Evolutionary conservation across 2,888 invertebrate genomes (phyloP).

Genomic region (Aplocera efformata): DNA sequence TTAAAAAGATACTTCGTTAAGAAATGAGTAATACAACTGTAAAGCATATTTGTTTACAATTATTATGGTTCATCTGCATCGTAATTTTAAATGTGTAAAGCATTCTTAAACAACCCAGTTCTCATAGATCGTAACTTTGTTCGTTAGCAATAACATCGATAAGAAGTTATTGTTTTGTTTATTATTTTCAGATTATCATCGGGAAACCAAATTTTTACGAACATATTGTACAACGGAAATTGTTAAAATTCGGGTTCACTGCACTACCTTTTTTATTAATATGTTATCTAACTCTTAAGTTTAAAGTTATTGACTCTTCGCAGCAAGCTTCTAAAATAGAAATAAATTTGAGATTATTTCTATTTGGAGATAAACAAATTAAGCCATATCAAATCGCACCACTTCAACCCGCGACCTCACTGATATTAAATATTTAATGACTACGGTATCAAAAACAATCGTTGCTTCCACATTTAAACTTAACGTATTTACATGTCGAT

Average conservation of each 20-base stretch:
- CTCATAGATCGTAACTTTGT: constrained; percentile 28
- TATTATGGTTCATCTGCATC: background rate
- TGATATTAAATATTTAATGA: constrained; percentile 63
- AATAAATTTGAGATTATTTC: constrained; percentile 55
- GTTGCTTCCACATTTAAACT: constrained; percentile 42
- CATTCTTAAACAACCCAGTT: constrained; percentile 25
- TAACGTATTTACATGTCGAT: constrained; percentile 2
- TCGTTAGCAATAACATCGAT: constrained; percentile 45
- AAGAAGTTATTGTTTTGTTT: constrained; percentile 46
- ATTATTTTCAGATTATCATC: constrained; percentile 39
- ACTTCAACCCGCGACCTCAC: constrained; percentile 49
- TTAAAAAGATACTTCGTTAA: too few species aligned
- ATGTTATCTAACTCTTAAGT: constrained; percentile 3
- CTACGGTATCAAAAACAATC: constrained; percentile 54
- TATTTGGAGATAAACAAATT: constrained; percentile 42
- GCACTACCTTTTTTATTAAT: constrained; percentile 8
- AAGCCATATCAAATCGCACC: constrained; percentile 35
- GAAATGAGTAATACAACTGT: too few species aligned
- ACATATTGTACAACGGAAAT: constrained; percentile 43
- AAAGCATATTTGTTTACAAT: background rate
- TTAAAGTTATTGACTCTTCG: background rate
- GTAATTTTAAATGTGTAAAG: constrained; percentile 1
- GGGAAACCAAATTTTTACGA: constrained; percentile 41
- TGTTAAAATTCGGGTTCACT: constrained; percentile 22
- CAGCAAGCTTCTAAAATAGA: constrained; percentile 22